Conservation (phyloP, 1,140 invertebrate species). For the Diachasma alloeum region DNA sequence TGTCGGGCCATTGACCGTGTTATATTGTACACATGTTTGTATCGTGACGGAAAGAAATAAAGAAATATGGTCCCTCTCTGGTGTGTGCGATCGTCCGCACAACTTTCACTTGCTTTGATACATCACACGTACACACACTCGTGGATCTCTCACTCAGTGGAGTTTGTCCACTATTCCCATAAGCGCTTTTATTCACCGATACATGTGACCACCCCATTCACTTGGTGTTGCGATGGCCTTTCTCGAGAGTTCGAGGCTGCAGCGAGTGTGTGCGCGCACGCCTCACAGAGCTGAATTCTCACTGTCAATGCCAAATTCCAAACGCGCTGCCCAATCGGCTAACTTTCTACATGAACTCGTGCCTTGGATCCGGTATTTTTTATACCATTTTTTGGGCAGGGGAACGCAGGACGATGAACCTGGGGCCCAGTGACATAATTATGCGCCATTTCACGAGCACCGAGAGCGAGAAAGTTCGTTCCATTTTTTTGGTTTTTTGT, state of each 20-base stretch:
- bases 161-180: neutral
- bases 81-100: neutral
- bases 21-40: constrained; percentile 16
- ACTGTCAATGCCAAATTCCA: constrained; percentile 49
- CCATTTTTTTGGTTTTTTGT: neutral
- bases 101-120: neutral
- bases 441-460: neutral
- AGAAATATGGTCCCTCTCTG: neutral
- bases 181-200: neutral
- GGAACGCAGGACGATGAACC: constrained; percentile 1
- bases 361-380: constrained; percentile 1
- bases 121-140: neutral
- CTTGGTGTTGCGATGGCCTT: constrained; percentile 27
- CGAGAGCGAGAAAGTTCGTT: neutral
- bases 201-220: neutral
- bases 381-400: neutral
- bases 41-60: constrained; percentile 3
- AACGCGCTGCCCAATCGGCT: constrained; percentile 33
- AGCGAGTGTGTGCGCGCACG: neutral
- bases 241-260: constrained; percentile 35
- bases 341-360: constrained; percentile 36
- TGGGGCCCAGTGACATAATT: constrained; percentile 25
- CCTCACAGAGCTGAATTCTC: constrained; percentile 24
- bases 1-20: constrained; percentile 31
- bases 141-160: neutral